Evolutionary conservation across 2,113 vertebrate species (phyloP).

Genomic region (Gorsachius goisagi): DNA sequence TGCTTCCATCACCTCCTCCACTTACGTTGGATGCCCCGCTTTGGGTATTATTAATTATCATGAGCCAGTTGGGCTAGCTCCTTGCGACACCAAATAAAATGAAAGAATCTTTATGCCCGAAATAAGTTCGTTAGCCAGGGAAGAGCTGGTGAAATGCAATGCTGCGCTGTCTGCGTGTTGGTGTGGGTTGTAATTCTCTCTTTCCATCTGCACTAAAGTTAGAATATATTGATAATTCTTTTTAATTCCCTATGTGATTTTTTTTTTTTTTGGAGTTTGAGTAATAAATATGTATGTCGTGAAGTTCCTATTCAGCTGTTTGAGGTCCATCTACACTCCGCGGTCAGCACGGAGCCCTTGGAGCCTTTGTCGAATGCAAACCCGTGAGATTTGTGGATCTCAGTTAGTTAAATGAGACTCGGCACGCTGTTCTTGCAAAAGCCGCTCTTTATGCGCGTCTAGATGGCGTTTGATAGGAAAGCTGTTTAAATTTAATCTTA

Average conservation of each 20-base stretch:
- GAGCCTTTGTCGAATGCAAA: not conserved
- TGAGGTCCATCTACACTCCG: not conserved
- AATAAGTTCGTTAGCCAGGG: not conserved
- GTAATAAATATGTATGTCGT: not conserved
- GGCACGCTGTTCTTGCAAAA: not conserved
- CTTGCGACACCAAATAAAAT: not conserved
- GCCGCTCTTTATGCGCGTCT: not conserved
- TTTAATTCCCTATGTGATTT: not conserved
- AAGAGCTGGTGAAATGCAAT: not conserved
- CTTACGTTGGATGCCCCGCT: not conserved
- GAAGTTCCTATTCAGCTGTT: not conserved
- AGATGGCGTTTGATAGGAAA: not conserved
- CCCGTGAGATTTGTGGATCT: not conserved
- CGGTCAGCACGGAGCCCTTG: not conserved
- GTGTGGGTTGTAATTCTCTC: not conserved
- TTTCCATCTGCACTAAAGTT: not conserved
- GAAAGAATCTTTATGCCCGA: not conserved
- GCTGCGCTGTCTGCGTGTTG: not conserved
- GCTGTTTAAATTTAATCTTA: not conserved
- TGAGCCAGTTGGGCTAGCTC: not conserved
- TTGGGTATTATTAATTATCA: not conserved
- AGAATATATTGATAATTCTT: not conserved
- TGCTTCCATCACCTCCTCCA: not conserved
- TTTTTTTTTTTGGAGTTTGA: not conserved
- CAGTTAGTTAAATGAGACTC: not conserved